phyloP scores from a whole-genome alignment of 23 tunicate species.

The Styela plicata region DNA sequence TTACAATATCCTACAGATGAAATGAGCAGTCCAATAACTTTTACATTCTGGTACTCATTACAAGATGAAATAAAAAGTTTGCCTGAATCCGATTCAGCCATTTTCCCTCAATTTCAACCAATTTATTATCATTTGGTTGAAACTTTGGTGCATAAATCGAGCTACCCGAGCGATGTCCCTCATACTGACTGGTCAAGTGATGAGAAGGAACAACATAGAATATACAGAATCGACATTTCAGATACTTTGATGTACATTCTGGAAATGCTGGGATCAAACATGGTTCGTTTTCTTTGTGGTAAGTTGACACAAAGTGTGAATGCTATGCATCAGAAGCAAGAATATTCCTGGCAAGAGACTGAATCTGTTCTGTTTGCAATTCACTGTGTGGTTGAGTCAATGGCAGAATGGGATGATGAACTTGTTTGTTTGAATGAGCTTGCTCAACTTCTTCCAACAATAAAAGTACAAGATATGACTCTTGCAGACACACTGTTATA shows the following conservation, averaged over 20 bases:
- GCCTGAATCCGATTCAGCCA: conserved; percentile 2
- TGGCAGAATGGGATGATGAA: conserved; percentile 52
- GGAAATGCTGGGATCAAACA: conserved; percentile 53
- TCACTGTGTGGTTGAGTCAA: conserved; percentile 69
- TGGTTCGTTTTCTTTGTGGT: conserved; percentile 55
- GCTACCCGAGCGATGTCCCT: conserved; percentile 65
- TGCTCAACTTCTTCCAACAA: conserved; percentile 47
- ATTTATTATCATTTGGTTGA: conserved; percentile 58
- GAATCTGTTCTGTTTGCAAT: conserved; percentile 84
- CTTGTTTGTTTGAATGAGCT: conserved; percentile 40
- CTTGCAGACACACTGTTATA: conserved; percentile 82
- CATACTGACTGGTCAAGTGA: conserved; percentile 69
- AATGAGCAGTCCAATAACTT: conserved; percentile 80
- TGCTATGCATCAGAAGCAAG: neutral
- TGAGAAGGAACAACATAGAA: conserved; percentile 91
- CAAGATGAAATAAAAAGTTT: conserved; percentile 79
- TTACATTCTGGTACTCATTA: conserved; percentile 95
- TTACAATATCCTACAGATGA: conserved; percentile 97
- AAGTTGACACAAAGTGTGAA: conserved; percentile 23
- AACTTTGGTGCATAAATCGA: conserved; percentile 50
- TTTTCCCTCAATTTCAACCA: conserved; percentile 34
- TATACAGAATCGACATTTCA: conserved; percentile 90
- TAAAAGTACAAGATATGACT: conserved; percentile 46
- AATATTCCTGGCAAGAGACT: conserved; percentile 57
- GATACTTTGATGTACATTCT: conserved; percentile 90